Conservation (phyloP, 1,140 invertebrate species). For the Megathymus violae region DNA sequence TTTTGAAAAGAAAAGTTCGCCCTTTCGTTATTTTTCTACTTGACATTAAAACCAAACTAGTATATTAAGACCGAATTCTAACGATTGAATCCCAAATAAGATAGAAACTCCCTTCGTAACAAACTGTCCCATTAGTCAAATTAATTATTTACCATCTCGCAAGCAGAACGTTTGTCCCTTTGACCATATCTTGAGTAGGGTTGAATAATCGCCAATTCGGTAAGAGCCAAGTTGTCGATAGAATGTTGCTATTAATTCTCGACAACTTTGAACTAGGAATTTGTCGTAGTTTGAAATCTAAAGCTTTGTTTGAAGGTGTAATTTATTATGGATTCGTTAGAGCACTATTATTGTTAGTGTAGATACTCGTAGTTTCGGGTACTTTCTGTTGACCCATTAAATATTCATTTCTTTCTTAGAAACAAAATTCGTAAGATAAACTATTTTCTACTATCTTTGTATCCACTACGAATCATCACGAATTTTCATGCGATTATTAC, state of each 20-base stretch:
- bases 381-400: too few relatives aligned
- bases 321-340: constrained; percentile 9
- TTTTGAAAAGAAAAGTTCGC: too few relatives aligned
- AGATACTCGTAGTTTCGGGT: too few relatives aligned
- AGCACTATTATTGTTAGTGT: neutral
- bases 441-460: too few relatives aligned
- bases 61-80: neutral
- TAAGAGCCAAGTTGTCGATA: constrained; percentile 70
- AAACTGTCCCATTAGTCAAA: constrained; percentile 78
- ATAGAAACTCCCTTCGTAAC: constrained; percentile 37
- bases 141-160: constrained; percentile 77
- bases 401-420: too few relatives aligned
- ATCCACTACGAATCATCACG: too few relatives aligned
- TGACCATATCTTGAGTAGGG: constrained; percentile 61
- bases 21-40: too few relatives aligned
- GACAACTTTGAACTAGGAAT: constrained; percentile 28
- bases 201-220: constrained; percentile 59
- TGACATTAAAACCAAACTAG: neutral
- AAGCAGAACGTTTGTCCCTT: constrained; percentile 60
- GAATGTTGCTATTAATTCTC: constrained; percentile 47
- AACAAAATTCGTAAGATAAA: too few relatives aligned
- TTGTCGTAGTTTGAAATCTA: constrained; percentile 27
- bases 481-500: too few relatives aligned
- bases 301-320: neutral
- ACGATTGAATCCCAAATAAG: neutral